Evolutionary conservation across 2,113 vertebrate species (phyloP), one percentile per base, ranked within the genome.

Genomic region (Amphilophus citrinellus): DNA sequence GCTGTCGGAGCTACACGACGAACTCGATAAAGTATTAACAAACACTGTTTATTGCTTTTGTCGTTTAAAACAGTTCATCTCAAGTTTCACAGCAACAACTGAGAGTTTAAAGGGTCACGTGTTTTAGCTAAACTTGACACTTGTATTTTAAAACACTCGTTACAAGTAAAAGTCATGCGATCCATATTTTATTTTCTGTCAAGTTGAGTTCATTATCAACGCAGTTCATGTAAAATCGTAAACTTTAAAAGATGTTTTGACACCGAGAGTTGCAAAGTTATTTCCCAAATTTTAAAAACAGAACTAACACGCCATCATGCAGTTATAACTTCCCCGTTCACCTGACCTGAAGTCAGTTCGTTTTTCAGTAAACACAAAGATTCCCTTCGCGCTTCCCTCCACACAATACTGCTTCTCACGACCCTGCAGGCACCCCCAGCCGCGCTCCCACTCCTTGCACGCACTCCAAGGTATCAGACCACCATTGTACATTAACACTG

Each of bases 1-100:
- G 66, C 95, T 99, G 80, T 97, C 98, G 0, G 98, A 99, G 88
- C 96, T 99, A 9, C 98, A 99, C 85, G 98, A 99, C 68, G 97
- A 98, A 73, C 95, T 98, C 22, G 98, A 99, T 53, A 98, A 98
- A 97, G 98, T 98, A 88, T 78, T 3, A 1, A 57, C 6, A 53
- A 78, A 17, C 27, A 1, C n/a, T 3, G 30, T 20, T 53, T 20
- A 14, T 56, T 73, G 18, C 13, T 2, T 24, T 77, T 0, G 42
- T 47, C 30, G 6, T 53, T 10, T 15, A 44, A 66, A 53, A 63
- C 10, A 39, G 30, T n/a, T 37, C 20, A 57, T 11, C 30, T 24
- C 3, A 61, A 0, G 15, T 13, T 10, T 37, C 27, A 75, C 24
- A 18, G 9, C 27, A 71, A 60, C 27, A 4, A n/a, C 20, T 17